phyloP scores from a whole-genome alignment of 1,140 invertebrate genomes.

The Drosophila paulistorum region DNA sequence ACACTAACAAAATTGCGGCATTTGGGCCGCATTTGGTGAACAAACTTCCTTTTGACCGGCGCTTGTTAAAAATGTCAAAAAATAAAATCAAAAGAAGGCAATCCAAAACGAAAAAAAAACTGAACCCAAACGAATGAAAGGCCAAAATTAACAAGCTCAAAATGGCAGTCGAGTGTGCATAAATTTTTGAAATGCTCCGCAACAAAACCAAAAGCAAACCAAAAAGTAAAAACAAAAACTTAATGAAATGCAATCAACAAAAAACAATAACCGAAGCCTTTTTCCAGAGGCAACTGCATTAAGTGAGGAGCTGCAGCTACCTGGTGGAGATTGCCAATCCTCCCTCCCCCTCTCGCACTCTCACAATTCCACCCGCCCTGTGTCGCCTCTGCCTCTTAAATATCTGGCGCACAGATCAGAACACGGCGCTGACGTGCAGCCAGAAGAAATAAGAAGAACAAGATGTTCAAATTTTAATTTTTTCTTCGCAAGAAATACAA shows the following conservation, averaged over 20 bases:
- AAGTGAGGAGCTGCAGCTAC: conserved; percentile 51
- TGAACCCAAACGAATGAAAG: conserved; percentile 28
- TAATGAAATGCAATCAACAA: conserved; percentile 80
- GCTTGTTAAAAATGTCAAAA: conserved; percentile 76
- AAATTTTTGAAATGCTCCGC: conserved; percentile 72
- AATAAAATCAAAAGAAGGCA: conserved; percentile 10
- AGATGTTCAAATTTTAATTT: conserved; percentile 65
- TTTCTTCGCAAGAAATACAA: conserved; percentile 33
- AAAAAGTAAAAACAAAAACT: conserved; percentile 32
- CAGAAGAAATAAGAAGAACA: conserved; percentile 27
- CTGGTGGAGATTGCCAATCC: conserved; percentile 38
- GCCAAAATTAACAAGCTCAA: conserved; percentile 75
- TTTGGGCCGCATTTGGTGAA: conserved; percentile 14
- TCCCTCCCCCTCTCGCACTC: background rate
- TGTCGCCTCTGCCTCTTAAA: conserved; percentile 30
- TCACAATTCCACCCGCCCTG: conserved; percentile 7
- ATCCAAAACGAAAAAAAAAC: conserved; percentile 32
- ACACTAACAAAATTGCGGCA: background rate
- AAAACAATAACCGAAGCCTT: conserved; percentile 43
- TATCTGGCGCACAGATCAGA: conserved; percentile 66
- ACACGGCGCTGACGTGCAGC: conserved; percentile 65
- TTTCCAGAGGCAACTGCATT: conserved; percentile 67
- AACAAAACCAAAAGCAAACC: conserved; percentile 37
- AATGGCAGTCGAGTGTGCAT: conserved; percentile 77
- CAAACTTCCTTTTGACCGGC: conserved; percentile 77